Conservation (phyloP, 1,140 invertebrate genomes). For the Drosophila guanche region DNA sequence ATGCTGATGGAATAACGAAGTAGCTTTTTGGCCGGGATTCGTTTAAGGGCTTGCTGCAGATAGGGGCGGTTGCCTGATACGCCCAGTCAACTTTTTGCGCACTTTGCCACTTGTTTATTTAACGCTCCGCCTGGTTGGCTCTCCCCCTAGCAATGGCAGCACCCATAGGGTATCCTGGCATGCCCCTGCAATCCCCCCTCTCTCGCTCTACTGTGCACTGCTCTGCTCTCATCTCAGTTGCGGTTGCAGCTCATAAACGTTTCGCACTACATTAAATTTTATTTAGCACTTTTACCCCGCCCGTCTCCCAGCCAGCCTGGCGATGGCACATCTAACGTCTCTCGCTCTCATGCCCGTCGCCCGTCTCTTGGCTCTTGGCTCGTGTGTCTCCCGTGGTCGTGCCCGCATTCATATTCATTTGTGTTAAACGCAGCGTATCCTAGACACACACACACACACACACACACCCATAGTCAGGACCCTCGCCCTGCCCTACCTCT, state of each 20-base stretch:
- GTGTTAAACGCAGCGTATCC: conserved; percentile 76
- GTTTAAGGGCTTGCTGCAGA: neutral
- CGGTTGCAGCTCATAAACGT: conserved; percentile 81
- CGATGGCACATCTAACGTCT: too few species aligned
- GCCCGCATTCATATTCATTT: conserved; percentile 79
- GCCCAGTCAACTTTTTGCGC: conserved; percentile 60
- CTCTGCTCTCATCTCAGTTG: conserved; percentile 53
- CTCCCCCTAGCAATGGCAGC: conserved; percentile 11
- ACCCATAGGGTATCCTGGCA: neutral
- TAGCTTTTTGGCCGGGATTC: neutral
- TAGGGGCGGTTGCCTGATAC: conserved; percentile 1
- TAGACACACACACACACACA: conserved; percentile 35
- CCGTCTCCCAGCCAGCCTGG: neutral
- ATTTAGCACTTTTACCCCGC: conserved; percentile 61
- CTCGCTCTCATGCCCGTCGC: too few species aligned
- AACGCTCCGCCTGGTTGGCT: conserved; percentile 70
- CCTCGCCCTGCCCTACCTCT: neutral
- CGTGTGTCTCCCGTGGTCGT: conserved; percentile 12
- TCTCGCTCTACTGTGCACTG: neutral
- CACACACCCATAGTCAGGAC: conserved; percentile 24
- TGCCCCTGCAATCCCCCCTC: neutral
- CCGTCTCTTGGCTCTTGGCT: neutral
- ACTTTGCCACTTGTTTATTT: conserved; percentile 79
- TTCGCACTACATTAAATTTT: conserved; percentile 82
- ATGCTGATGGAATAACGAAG: conserved; percentile 17